Evolutionary conservation across 1,140 invertebrate genomes (phyloP), one percentile per base, ranked within the genome.

Genomic region (Lepidurus apus): DNA sequence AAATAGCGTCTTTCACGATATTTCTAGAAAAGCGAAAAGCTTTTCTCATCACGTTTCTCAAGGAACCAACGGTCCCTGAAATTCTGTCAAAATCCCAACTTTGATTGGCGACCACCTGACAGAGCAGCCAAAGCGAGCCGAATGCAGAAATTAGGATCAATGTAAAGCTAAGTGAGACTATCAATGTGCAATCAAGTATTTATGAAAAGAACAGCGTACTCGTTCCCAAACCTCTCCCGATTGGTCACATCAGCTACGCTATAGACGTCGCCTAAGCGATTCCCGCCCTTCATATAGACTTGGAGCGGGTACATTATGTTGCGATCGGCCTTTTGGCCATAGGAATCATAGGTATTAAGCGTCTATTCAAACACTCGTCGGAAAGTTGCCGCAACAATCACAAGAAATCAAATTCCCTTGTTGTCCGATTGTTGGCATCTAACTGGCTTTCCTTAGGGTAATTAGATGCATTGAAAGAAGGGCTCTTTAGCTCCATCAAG

Each of bases 81-180:
- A 65, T 65, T 65, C 53, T 65, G 53, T 65, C 53, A 21, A 65
- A 65, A 65, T 65, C 21, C 7, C 17, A 13, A 21, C 53, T 34
- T 65, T 65, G 53, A 65, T 65, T 65, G 53, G 53, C 53, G 53
- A 65, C 53, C 53, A 65, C 53, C 53, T 65, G 53, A 65, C 53
- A 65, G 21, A 65, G 21, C 17, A 65, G 53, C 53, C 17, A n/a
- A n/a, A 13, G 17, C 53, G 53, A 13, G 53, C 53, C 8, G 0
- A 65, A 65, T 65, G 53, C 13, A 13, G 21, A 34, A 7, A 65
- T 65, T 65, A 65, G 53, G 53, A 65, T 65, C 8, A 21, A 13
- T 65, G 21, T 17, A 65, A 26, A 21, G 17, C 53, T n/a, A 65
- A 65, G 6, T 13, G 8, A 21, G 13, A 9, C 53, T 65, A 65